These are phyloP conservation scores for Boloria selene DNA, from an alignment of 2,888 invertebrate species.

Conservation along the genomic window DNA sequence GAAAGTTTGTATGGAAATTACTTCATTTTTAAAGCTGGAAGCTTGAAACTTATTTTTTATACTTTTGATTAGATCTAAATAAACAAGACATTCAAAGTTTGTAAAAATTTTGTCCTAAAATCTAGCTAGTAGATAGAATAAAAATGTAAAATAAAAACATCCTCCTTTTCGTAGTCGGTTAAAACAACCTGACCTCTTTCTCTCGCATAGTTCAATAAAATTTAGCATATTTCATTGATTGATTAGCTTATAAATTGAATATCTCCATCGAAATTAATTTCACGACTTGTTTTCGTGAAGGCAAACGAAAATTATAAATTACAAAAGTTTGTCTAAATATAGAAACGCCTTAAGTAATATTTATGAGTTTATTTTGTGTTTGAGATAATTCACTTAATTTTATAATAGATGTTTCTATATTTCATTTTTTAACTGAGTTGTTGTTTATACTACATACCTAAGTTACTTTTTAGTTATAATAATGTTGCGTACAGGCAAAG, in stretches of 20 bases:
- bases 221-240: slow-evolving; percentile 18
- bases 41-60: too few species aligned
- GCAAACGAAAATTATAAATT: slow-evolving; percentile 35
- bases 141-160: too few species aligned
- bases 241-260: slow-evolving; percentile 34
- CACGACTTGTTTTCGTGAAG: slow-evolving; percentile 16
- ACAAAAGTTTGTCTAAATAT: slow-evolving; percentile 26
- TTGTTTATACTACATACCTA: too few species aligned
- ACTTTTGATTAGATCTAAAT: too few species aligned
- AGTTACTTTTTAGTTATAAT: too few species aligned
- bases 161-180: too few species aligned
- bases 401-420: neutral
- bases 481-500: too few species aligned
- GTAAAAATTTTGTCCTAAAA: too few species aligned
- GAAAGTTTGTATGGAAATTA: too few species aligned
- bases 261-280: slow-evolving; percentile 33
- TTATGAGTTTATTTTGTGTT: slow-evolving; percentile 22
- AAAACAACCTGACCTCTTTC: neutral
- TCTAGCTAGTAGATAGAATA: too few species aligned
- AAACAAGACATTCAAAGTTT: too few species aligned
- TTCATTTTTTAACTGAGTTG: neutral
- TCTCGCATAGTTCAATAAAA: neutral
- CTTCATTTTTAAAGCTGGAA: too few species aligned
- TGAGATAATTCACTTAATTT: slow-evolving; percentile 2
- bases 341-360: slow-evolving; percentile 21